Percentiles rank a stretch among this genome's conserved stretches.
Evolutionary conservation across 2,797 vertebrate genomes (phyloP).

Genomic region (Crypturellus tataupa): DNA sequence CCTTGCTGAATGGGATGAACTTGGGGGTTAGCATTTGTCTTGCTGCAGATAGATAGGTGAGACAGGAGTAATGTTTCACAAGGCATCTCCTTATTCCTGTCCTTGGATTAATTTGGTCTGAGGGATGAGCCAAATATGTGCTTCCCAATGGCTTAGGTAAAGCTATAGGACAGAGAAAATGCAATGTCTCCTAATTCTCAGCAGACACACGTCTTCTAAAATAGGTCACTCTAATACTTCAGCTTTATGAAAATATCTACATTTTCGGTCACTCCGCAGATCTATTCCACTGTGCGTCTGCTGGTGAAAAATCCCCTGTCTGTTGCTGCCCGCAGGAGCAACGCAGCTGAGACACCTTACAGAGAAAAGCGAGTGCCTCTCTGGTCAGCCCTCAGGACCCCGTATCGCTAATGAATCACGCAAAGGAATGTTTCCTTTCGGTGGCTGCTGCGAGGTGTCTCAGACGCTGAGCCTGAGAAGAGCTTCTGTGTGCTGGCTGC

Average conservation of each 20-base stretch:
- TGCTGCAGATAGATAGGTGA: background rate
- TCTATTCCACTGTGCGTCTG: conserved; percentile 25
- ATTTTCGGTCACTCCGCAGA: background rate
- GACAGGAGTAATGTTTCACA: background rate
- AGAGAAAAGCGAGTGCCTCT: conserved; percentile 51
- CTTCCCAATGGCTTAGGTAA: background rate
- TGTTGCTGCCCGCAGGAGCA: conserved; percentile 39
- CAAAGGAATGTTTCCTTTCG: conserved; percentile 72
- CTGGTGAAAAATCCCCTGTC: conserved; percentile 63
- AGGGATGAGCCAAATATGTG: background rate
- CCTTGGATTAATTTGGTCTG: background rate
- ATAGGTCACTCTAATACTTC: background rate
- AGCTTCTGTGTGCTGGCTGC: conserved; percentile 72
- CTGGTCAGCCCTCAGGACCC: conserved; percentile 53
- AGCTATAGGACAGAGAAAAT: background rate
- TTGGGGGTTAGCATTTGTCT: background rate
- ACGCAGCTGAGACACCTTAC: conserved; percentile 48
- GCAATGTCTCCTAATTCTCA: background rate
- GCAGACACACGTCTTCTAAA: background rate
- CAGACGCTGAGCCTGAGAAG: conserved; percentile 68
- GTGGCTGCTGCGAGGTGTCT: conserved; percentile 32
- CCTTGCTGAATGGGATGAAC: background rate
- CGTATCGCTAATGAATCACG: conserved; percentile 68
- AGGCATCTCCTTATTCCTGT: background rate
- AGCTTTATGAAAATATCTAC: background rate